Base-by-base conservation (phyloP, 2,113 vertebrate species). In the Cricetomys ansorgei region DNA sequence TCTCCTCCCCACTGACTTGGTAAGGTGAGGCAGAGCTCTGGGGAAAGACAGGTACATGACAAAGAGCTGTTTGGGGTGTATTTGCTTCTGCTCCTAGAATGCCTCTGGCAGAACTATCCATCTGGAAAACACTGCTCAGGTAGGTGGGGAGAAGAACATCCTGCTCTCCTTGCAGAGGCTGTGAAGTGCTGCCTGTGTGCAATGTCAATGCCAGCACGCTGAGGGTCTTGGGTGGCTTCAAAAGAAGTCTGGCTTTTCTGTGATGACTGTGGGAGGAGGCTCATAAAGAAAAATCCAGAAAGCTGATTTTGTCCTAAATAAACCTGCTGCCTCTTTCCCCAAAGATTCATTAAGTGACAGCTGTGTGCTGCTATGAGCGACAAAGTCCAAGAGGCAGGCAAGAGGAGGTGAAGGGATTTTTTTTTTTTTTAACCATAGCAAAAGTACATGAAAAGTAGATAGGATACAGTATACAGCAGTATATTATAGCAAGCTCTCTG, bases 21-120 rank as follows among this genome's bases (percentile, higher is more conserved):
- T n/a, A 65, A 92, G 96, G 81, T 87, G 83, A 79, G 72, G 92
- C 65, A 80, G 95, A 53, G 50, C 95, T 94, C 96, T 87, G 25
- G 92, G 90, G 94, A 97, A 88, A 95, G 86, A 92, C 91, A 89
- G 77, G 81, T 48, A 80, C 37, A 53, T 55, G 95, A 94, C 91
- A 88, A 84, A 94, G 75, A 89, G 79, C 86, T 94, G 77, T 94
- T 89, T 73, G 87, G 76, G 89, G 57, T 92, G 12, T 87, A 59
- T 95, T 96, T 96, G 69, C 69, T 94, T 75, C 85, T 76, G 76
- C 83, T 64, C 45, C 67, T 1, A 1, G 43, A 92, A n/a, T n/a
- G 79, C 88, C 79, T 76, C 34, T 40, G 92, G 88, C 88, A 62
- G 79, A 89, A 64, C 88, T 37, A 11, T 70, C 94, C 64, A n/a